These are phyloP conservation scores for Montipora cactus DNA, from an alignment of 64 coral and sea anemone genomes.

Conservation along the genomic window DNA sequence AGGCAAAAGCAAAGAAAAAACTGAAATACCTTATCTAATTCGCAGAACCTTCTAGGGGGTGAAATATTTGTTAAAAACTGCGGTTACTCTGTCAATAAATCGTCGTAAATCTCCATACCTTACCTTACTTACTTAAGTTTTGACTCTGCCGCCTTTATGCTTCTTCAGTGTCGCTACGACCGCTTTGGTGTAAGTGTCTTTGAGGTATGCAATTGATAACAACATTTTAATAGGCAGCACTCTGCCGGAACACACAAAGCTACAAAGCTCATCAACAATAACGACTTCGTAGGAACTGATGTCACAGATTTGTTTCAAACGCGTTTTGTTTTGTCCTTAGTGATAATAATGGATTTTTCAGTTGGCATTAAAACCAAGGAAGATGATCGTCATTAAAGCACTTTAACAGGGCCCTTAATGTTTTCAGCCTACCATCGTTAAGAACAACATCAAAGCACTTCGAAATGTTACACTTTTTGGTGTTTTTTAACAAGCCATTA, in stretches of 20 bases:
- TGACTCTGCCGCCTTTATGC: too few species aligned
- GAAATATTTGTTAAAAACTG: too few species aligned
- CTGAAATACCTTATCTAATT: too few species aligned
- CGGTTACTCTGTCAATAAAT: too few species aligned
- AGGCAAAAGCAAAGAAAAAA: too few species aligned
- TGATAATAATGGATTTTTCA: background rate
- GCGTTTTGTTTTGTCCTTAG: background rate
- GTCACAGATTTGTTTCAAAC: constrained; percentile 1
- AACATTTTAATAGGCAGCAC: background rate
- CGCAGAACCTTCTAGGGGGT: too few species aligned
- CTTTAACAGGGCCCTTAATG: background rate
- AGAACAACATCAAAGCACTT: background rate
- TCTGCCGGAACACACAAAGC: background rate
- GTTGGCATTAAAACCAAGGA: background rate
- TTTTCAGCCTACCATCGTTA: background rate
- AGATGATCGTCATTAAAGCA: background rate
- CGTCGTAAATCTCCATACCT: too few species aligned
- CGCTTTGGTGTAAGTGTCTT: background rate
- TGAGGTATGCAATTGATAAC: background rate
- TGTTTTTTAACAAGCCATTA: constrained; percentile 17
- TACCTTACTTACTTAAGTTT: too few species aligned
- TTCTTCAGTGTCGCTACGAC: background rate
- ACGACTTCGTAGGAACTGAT: background rate
- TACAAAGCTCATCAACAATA: background rate
- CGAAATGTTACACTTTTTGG: background rate